Percentiles rank a stretch among this genome's conserved stretches.
Conservation (phyloP, 1,140 invertebrate species). For the Drosophila nigrodunni region DNA sequence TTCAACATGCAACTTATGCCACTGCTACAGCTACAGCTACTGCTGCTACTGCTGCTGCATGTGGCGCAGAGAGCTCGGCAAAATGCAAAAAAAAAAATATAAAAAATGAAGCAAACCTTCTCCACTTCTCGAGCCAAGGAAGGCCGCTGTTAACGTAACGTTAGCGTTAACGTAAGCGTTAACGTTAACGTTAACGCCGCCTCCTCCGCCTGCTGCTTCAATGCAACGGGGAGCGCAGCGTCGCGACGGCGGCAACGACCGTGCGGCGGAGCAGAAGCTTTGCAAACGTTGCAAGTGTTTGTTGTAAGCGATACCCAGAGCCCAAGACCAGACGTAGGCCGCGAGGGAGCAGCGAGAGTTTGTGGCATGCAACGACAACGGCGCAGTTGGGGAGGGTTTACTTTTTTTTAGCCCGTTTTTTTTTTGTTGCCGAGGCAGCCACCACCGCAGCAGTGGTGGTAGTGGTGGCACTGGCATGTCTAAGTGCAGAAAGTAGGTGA, state of each 20-base stretch:
- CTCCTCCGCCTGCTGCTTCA: slow-evolving; percentile 4
- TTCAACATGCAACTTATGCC: slow-evolving; percentile 48
- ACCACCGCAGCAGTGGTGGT: slow-evolving; percentile 49
- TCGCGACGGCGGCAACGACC: slow-evolving; percentile 36
- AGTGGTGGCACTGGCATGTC: slow-evolving; percentile 40
- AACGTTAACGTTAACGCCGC: slow-evolving; percentile 47
- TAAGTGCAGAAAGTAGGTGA: slow-evolving; percentile 80
- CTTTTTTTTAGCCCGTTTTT: slow-evolving; percentile 39
- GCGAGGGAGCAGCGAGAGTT: slow-evolving; percentile 49
- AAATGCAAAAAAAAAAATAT: slow-evolving; percentile 19
- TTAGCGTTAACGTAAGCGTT: slow-evolving; percentile 54
- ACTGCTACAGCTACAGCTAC: too few relatives aligned
- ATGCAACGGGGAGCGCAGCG: background rate
- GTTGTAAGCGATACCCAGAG: slow-evolving; percentile 75
- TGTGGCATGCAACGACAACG: slow-evolving; percentile 6
- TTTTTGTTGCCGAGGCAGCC: slow-evolving; percentile 47
- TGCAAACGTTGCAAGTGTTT: slow-evolving; percentile 73
- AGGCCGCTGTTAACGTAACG: slow-evolving; percentile 49
- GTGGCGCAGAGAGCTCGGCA: slow-evolving; percentile 51
- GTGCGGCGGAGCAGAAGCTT: slow-evolving; percentile 62
- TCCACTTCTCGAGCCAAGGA: slow-evolving; percentile 62
- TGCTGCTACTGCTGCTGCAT: slow-evolving; percentile 12
- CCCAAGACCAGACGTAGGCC: slow-evolving; percentile 40
- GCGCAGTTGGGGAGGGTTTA: slow-evolving; percentile 65
- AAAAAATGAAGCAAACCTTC: background rate